Evolutionary conservation across 2,113 vertebrate genomes (phyloP).

Genomic region (Corvus cornix): DNA sequence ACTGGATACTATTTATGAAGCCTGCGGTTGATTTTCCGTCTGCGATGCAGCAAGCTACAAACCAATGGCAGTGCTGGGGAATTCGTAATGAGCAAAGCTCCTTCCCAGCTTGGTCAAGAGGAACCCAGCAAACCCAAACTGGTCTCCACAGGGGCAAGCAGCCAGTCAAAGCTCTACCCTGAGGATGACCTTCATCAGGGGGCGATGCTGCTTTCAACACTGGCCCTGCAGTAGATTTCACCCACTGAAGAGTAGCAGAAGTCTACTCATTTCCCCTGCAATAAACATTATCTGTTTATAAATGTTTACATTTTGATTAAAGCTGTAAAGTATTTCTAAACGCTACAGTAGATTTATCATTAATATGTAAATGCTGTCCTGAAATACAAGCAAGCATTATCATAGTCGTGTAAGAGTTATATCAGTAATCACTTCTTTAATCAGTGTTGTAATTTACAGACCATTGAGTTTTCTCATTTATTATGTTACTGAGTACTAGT

Average conservation of each 20-base stretch:
- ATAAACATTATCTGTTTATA: slow-evolving; percentile 42
- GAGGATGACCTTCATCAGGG: background rate
- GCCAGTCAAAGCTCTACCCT: background rate
- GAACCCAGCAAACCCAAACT: background rate
- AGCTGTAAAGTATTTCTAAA: slow-evolving; percentile 37
- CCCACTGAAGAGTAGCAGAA: background rate
- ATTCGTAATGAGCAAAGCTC: background rate
- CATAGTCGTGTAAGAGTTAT: slow-evolving; percentile 51
- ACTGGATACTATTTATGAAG: background rate
- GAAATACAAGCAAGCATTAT: slow-evolving; percentile 56
- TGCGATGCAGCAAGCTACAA: background rate
- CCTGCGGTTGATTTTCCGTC: background rate
- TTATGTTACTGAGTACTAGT: slow-evolving; percentile 53
- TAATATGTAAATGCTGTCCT: slow-evolving; percentile 59
- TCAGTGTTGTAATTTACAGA: slow-evolving; percentile 80
- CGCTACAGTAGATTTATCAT: slow-evolving; percentile 45
- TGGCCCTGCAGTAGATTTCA: background rate
- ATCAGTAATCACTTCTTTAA: slow-evolving; percentile 72
- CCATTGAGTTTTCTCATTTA: slow-evolving; percentile 74
- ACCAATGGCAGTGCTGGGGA: background rate
- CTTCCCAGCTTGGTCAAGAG: background rate
- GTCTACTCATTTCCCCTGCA: background rate
- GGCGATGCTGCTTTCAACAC: background rate
- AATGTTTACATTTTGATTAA: slow-evolving; percentile 45
- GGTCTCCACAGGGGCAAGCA: background rate